These are phyloP conservation scores for Donacobius atricapilla DNA, from an alignment of 2,113 vertebrate species.

Conservation along the genomic window DNA sequence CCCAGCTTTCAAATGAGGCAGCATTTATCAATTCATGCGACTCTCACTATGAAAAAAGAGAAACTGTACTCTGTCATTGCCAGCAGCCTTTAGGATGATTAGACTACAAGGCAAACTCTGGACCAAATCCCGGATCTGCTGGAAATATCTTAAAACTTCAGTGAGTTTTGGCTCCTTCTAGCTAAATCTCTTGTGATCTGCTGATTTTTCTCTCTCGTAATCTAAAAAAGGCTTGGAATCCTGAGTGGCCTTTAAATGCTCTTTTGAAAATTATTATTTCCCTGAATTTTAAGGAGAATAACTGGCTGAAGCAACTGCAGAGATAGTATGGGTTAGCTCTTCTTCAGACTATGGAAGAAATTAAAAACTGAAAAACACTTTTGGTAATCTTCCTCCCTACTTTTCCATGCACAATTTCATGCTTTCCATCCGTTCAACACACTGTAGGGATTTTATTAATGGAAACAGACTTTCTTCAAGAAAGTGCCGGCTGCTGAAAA, in stretches of 20 bases:
- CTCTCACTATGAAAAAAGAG: not conserved
- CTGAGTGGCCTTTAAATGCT: not conserved
- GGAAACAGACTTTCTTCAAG: not conserved
- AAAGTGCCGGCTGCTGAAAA: not conserved
- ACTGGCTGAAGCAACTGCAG: not conserved
- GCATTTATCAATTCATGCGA: not conserved
- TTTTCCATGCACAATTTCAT: not conserved
- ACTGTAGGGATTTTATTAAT: not conserved
- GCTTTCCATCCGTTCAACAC: not conserved
- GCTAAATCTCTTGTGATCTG: not conserved
- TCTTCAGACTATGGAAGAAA: not conserved
- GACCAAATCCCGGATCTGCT: not conserved
- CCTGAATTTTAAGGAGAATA: not conserved
- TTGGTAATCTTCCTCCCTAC: accelerated
- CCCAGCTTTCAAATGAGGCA: not conserved
- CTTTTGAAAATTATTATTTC: not conserved
- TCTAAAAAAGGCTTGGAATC: not conserved
- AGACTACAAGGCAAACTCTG: not conserved
- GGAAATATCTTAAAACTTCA: not conserved
- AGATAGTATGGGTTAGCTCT: not conserved
- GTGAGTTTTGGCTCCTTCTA: not conserved
- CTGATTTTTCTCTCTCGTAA: not conserved
- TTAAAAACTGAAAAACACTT: not conserved
- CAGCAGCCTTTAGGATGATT: not conserved
- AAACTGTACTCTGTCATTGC: not conserved